Evolutionary conservation across 1,140 invertebrate genomes (phyloP), one percentile per base, ranked within the genome.

Genomic region (Scaptodrosophila lebanonensis): DNA sequence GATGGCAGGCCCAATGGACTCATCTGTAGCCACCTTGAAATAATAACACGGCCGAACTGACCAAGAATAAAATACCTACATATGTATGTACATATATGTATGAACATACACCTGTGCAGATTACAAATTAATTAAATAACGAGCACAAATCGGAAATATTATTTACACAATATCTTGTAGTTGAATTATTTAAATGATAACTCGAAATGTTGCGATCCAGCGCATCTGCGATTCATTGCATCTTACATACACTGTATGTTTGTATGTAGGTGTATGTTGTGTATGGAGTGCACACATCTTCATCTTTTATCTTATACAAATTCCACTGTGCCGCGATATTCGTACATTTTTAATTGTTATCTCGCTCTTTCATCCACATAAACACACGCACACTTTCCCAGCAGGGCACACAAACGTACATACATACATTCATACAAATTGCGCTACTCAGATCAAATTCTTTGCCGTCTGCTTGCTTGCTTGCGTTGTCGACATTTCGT

Each of bases 31-130:
- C 73, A 79, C 73, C 73, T 79, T 79, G 68, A 82, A 64, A 50
- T 64, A 64, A 57, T 49, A 60, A 64, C 75, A 79, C 65, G 73
- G 73, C 75, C 75, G 82, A 77, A 64, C 68, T 82, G 82, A 52
- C 73, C 73, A 75, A 82, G 82, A 79, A 76, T 66, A 73, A 82
- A 66, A 50, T 70, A 63, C 44, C 43, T 63, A 77, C 58, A 42
- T 40, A 61, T 30, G 50, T 32, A 50, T 32, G 52, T 43, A 58
- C 33, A 52, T 48, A 25, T 17, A 40, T 29, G 44, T 47, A 50
- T 18, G 39, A 16, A 40, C 30, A 44, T 8, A 18, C 42, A 52
- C 38, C 6, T 33, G 12, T 33, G 47, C 43, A 50, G 39, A 25
- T 56, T 44, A 30, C 54, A 20, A 16, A 42, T 13, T 13, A 25